Evolutionary conservation across 2,113 vertebrate species (phyloP).

Genomic region (Isurus oxyrinchus): DNA sequence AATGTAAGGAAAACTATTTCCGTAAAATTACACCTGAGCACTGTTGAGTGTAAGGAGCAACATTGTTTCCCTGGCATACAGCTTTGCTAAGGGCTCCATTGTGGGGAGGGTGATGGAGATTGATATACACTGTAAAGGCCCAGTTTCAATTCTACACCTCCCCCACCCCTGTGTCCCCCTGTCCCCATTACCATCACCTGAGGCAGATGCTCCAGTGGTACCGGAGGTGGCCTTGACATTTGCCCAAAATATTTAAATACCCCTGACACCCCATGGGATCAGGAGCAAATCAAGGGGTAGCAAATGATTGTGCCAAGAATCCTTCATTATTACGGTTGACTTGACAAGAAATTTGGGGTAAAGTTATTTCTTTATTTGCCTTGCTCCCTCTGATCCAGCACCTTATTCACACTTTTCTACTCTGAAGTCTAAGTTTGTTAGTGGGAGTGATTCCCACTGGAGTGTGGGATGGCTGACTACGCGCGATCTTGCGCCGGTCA

Average conservation of each 20-base stretch:
- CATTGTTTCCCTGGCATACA: neutral
- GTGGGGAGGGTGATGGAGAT: neutral
- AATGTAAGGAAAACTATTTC: neutral
- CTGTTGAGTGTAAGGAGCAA: neutral
- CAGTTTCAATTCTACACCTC: neutral
- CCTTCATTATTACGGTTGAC: neutral
- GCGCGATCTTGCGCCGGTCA: too few relatives aligned
- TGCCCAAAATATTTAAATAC: neutral
- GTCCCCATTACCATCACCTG: neutral
- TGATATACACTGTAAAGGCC: neutral
- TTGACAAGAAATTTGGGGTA: neutral
- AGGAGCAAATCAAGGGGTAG: neutral
- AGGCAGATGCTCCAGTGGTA: neutral
- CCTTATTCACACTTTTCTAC: neutral
- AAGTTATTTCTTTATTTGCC: neutral
- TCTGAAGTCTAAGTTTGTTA: too few relatives aligned
- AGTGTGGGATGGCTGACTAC: too few relatives aligned
- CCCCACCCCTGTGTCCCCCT: too few relatives aligned
- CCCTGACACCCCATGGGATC: neutral
- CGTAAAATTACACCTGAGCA: neutral
- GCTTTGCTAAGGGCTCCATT: neutral
- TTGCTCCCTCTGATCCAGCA: neutral
- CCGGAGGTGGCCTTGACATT: neutral
- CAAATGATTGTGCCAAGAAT: neutral
- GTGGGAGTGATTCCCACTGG: too few relatives aligned